Evolutionary conservation across 2,888 invertebrate genomes (phyloP).

Genomic region (Eurytoma californica): DNA sequence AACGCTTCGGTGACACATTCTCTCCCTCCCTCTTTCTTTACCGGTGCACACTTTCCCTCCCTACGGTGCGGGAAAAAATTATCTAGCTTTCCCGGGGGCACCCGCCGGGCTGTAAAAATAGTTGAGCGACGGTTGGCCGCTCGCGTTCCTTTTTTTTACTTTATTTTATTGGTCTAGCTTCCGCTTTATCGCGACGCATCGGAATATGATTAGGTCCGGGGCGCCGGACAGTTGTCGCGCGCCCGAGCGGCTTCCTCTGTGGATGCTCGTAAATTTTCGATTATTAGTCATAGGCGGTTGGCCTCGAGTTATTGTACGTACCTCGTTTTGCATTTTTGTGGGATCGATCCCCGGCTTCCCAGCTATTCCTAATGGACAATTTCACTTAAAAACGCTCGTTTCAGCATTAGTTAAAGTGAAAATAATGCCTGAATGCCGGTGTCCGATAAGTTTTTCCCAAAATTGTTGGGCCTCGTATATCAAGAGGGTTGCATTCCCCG

Average conservation of each 20-base stretch:
- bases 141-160: neutral
- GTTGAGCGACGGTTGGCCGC: neutral
- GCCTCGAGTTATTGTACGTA: neutral
- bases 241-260: neutral
- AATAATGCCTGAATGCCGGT: no score
- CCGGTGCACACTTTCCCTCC: neutral
- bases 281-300: conserved; percentile 40
- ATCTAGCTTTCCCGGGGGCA: no score
- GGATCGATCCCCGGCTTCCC: neutral
- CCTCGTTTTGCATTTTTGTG: conserved; percentile 9
- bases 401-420: no score
- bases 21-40: conserved; percentile 4
- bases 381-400: no score
- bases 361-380: no score
- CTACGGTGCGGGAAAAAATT: no score
- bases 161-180: conserved; percentile 7
- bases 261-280: conserved; percentile 34
- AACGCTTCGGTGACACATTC: conserved; percentile 28
- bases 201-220: conserved; percentile 44
- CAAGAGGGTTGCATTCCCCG: no score
- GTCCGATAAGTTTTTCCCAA: no score
- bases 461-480: no score
- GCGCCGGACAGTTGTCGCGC: conserved; percentile 34
- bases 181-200: conserved; percentile 39
- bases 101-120: no score